Percentiles rank a stretch among this genome's conserved stretches.
Conservation (phyloP, 2,888 invertebrate genomes). For the Keiferia lycopersicella region DNA sequence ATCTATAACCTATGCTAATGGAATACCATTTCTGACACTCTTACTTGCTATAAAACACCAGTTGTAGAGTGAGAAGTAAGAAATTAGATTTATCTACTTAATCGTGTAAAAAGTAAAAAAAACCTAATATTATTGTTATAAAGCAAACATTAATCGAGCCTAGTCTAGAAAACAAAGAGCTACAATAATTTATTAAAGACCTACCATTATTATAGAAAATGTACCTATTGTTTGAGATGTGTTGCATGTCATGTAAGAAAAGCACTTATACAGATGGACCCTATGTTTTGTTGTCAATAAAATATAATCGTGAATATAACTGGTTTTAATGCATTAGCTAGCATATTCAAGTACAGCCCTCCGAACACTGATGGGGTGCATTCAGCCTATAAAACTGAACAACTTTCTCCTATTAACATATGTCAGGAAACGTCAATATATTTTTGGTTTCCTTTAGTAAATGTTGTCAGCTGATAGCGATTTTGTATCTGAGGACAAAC, state of each 20-base stretch:
- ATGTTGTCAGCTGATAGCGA: too few relatives aligned
- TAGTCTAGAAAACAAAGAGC: conserved; percentile 6
- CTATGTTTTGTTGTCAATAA: conserved; percentile 72
- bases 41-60: background rate
- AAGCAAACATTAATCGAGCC: conserved; percentile 5
- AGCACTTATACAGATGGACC: conserved; percentile 45
- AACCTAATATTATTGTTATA: background rate
- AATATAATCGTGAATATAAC: conserved; percentile 50
- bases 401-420: too few relatives aligned
- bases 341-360: background rate
- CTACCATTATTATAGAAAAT: conserved; percentile 9
- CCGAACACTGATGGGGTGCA: too few relatives aligned
- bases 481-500: too few relatives aligned
- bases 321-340: background rate
- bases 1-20: background rate
- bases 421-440: too few relatives aligned
- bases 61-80: conserved; percentile 17
- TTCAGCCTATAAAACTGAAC: too few relatives aligned
- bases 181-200: conserved; percentile 22
- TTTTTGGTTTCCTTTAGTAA: too few relatives aligned
- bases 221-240: conserved; percentile 24
- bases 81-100: background rate
- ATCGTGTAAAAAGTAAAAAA: conserved; percentile 22
- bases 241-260: conserved; percentile 41
- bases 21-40: conserved; percentile 3